These are phyloP conservation scores for Probaryconus sp. DNA, from an alignment of 1,140 invertebrate species.

Conservation along the genomic window DNA sequence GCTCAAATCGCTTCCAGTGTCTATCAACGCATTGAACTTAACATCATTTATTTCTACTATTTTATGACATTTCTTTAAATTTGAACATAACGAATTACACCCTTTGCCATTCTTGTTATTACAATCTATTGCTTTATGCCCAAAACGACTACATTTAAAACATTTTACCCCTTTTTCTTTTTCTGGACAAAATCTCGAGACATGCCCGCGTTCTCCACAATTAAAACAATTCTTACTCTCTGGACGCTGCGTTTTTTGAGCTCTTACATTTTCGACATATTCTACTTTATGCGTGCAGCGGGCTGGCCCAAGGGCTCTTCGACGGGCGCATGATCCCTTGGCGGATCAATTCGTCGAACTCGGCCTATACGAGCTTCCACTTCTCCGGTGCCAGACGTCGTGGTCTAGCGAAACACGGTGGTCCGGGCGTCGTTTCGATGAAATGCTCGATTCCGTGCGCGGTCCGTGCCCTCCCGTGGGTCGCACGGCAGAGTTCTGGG, in stretches of 20 bases:
- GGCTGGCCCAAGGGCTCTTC: not conserved
- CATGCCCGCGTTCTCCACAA: conserved; percentile 9
- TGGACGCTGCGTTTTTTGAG: not conserved
- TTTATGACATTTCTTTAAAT: too few species aligned
- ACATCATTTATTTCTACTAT: not conserved
- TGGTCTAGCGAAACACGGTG: too few species aligned
- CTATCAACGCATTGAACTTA: conserved; percentile 7
- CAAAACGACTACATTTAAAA: conserved; percentile 34
- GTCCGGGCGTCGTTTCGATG: not conserved
- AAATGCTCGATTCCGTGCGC: conserved; percentile 13
- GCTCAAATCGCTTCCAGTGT: conserved; percentile 13
- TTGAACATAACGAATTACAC: not conserved
- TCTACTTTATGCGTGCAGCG: conserved; percentile 8
- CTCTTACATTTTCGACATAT: conserved; percentile 6
- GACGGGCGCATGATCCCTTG: not conserved
- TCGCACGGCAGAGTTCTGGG: conserved; percentile 37
- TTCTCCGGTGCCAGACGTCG: not conserved
- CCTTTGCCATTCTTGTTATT: not conserved
- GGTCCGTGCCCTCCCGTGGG: conserved; percentile 53
- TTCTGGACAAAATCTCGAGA: conserved; percentile 8
- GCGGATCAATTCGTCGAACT: not conserved
- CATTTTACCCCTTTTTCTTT: conserved; percentile 26
- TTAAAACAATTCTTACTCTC: conserved; percentile 2
- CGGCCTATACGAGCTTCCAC: not conserved
- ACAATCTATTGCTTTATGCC: conserved; percentile 24